Evolutionary conservation across 2,888 invertebrate species (phyloP), one percentile per base, ranked within the genome.

Genomic region (Plagiodera versicolora): DNA sequence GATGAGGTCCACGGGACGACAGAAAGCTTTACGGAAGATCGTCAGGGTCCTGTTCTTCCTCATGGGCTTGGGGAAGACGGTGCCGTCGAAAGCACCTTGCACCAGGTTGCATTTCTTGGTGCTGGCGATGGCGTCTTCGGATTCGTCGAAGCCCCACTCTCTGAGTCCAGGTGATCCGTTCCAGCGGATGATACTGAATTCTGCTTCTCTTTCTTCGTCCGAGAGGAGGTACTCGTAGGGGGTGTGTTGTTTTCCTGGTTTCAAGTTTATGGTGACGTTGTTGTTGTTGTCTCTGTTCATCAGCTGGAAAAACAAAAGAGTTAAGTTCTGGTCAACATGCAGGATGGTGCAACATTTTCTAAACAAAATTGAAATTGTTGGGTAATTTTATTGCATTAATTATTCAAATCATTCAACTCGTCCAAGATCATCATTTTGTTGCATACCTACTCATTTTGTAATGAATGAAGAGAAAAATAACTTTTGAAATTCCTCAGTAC

Each of bases 1-100:
- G 1, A 73, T 75, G 46, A 88, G 78, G 0, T 84, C 86, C 39
- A 92, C 71, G 0, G 89, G 83, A 48, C 92, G 83, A 76, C 94
- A 95, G 72, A 94, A 88, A 0, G 91, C 86, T 68, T 88, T 87
- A 19, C 92, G 83, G 77, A 87, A 94, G 6, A 92, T 75, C 14
- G 83, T 79, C 63, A 93, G 82, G 0, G 81, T 81, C 0, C 81
- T 80, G 58, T 85, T 81, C 19, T 81, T 78, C 3, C 79, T 77
- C 54, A 94, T 71, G 49, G 85, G 80, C 1, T 84, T 79, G 0
- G 92, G 90, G 70, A 90, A 92, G 1, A 87, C 76, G 0, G 88
- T 83, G 0, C 91, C 93, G 75, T 93, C 93, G 65, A 87, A 89
- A 0, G 84, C 75, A 16, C 91, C 89, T 66, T 83, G 83, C 14